Base-by-base conservation (phyloP, 2,797 vertebrate genomes). In the Chromobotia macracanthus region DNA sequence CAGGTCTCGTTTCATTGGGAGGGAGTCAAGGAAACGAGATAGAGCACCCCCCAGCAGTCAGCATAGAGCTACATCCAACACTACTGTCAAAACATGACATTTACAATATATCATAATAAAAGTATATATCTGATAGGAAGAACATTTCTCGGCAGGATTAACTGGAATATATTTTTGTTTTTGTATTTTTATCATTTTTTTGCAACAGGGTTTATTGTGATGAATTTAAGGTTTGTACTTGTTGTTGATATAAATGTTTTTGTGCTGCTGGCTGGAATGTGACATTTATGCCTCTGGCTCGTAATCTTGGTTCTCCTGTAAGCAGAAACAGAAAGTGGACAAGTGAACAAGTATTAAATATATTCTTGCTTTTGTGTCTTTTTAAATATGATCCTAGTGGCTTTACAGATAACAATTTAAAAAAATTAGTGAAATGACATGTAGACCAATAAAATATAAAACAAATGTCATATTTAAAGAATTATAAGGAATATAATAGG, bases 231-330 rank as follows among this genome's bases (percentile, higher is more conserved):
- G 84, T 90, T 86, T 94, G 94, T 93, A 90, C 92, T 90, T 91
- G 85, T 94, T 93, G 94, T 95, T 92, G 88, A 90, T 92, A 94
- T 93, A 96, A 96, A 94, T 35, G 6, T 89, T 87, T 91, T 94
- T 95, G 94, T 95, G 93, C 94, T 95, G 96, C 96, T 98, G 97
- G 96, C 96, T 94, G 93, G 90, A 92, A 84, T 90, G 89, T 83
- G 80, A 80, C 82, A 88, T 94, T 96, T 97, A 99, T 13, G 97
- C 97, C 90, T 99, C 97, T 84, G 97, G 97, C 88, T 98, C 96
- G 53, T 99, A 99, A 89, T 99, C 97, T 93, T 97, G 97, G 93
- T 94, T 97, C 86, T 95, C 95, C 93, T 97, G 94, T 80, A 65
- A 31, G 5, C 53, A 71, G 64, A 74, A 48, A 81, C 1, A 72